These are phyloP conservation scores for Amphipyra tragopoginis DNA, from an alignment of 2,888 invertebrate genomes.

Conservation along the genomic window DNA sequence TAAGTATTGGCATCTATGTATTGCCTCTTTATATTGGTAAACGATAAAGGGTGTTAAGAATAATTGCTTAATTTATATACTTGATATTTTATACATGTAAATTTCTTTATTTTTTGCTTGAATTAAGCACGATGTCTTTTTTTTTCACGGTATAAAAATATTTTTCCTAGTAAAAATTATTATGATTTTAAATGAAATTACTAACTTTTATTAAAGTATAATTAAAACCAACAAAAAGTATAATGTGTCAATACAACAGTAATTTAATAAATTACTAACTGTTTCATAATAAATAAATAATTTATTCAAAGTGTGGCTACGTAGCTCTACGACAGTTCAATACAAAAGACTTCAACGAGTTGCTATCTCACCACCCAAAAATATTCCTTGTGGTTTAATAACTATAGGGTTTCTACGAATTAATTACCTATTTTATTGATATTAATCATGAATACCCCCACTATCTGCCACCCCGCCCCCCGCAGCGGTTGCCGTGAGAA, in stretches of 20 bases:
- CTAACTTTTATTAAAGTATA: no score
- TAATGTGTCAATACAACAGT: not conserved
- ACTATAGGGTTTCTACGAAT: slow-evolving; percentile 12
- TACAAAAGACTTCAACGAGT: slow-evolving; percentile 88
- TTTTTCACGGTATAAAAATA: no score
- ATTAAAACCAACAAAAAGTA: no score
- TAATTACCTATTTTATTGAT: slow-evolving; percentile 33
- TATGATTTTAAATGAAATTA: no score
- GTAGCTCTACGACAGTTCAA: slow-evolving; percentile 31
- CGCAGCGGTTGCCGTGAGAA: slow-evolving; percentile 49
- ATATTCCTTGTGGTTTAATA: slow-evolving; percentile 6
- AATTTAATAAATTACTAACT: not conserved
- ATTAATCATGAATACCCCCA: slow-evolving; percentile 13
- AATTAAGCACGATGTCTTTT: no score
- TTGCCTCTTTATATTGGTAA: slow-evolving; percentile 25
- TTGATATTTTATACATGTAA: not conserved
- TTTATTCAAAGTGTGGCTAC: slow-evolving; percentile 21
- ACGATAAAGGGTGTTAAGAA: slow-evolving; percentile 11
- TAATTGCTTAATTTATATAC: slow-evolving; percentile 4
- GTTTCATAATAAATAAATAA: slow-evolving; percentile 18
- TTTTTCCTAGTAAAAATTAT: no score
- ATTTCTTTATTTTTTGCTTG: no score
- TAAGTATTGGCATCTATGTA: slow-evolving; percentile 36
- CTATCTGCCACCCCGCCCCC: slow-evolving; percentile 12
- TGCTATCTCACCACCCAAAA: slow-evolving; percentile 28